Evolutionary conservation across 2,797 vertebrate species (phyloP), one percentile per base, ranked within the genome.

Genomic region (Trachurus trachurus): DNA sequence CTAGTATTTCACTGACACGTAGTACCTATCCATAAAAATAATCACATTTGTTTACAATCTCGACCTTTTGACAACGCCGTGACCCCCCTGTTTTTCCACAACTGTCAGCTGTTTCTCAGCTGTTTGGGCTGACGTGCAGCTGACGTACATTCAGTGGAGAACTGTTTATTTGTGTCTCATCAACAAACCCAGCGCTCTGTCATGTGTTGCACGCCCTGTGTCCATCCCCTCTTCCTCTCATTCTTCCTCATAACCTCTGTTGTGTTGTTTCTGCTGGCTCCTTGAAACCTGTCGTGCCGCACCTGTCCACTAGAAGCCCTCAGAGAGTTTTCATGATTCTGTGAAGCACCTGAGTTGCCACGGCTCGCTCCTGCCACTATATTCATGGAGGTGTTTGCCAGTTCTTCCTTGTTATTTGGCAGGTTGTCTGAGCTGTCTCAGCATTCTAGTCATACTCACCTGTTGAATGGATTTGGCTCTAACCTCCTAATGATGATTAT

Each of bases 161-260:
- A 39, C 45, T 67, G 71, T 83, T 89, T 90, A 66, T 88, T 86
- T 86, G 67, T 81, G 72, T 79, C 68, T 59, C 66, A 71, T 85
- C 78, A 87, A 86, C 78, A 87, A 83, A 67, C 63, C 65, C 19
- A 4, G 50, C 22, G 58, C 64, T 65, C 31, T 74, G 66, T 74
- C 67, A 80, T 45, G 59, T 45, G 44, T 57, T 8, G 5, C 59
- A 79, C 7, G 5, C 15, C 61, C 47, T 19, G 22, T 39, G 47
- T 75, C 64, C 16, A 44, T 40, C 58, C 31, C 19, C 21, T 37
- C 39, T 44, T 47, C 45, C 21, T 29, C 37, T 57, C 16, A 71
- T 64, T 75, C 50, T 57, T 22, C 26, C 26, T 26, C 26, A n/a
- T n/a, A n/a, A n/a, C n/a, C n/a, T n/a, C n/a, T n/a, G n/a, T n/a